These are phyloP conservation scores for Etheostoma nigrum DNA, from an alignment of 2,797 vertebrate species.

Conservation along the genomic window DNA sequence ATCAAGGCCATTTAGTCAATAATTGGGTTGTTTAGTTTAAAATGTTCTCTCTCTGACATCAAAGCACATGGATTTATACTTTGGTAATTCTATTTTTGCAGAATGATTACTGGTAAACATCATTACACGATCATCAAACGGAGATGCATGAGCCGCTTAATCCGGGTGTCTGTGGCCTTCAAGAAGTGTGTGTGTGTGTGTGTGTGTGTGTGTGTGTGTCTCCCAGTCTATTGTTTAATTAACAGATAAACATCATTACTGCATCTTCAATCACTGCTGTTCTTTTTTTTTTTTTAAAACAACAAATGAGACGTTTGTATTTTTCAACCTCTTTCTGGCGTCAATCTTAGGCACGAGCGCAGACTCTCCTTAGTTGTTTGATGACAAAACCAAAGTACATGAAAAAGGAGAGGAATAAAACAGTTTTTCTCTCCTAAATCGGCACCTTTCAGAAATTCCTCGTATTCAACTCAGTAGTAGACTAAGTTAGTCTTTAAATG, in stretches of 20 bases:
- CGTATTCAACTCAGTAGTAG: too few species aligned
- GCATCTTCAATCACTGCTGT: neutral
- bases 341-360: too few species aligned
- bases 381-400: too few species aligned
- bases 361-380: too few species aligned
- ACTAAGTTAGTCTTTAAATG: too few species aligned
- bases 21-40: conserved; percentile 8
- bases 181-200: too few species aligned
- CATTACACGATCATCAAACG: conserved; percentile 26
- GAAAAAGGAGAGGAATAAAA: too few species aligned
- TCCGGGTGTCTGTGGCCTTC: conserved; percentile 19
- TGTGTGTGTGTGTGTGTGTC: conserved; percentile 4
- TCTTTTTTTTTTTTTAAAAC: neutral
- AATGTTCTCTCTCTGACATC: conserved; percentile 25
- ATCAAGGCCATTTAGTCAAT: conserved; percentile 24
- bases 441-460: too few species aligned
- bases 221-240: neutral
- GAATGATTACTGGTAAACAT: conserved; percentile 36
- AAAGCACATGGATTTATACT: conserved; percentile 27
- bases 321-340: too few species aligned
- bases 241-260: neutral
- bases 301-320: too few species aligned
- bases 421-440: too few species aligned
- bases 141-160: neutral
- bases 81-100: conserved; percentile 6